Percentiles rank a stretch among this genome's conserved stretches.
Evolutionary conservation across 2,113 vertebrate species (phyloP).

Genomic region (Struthidea cinerea): DNA sequence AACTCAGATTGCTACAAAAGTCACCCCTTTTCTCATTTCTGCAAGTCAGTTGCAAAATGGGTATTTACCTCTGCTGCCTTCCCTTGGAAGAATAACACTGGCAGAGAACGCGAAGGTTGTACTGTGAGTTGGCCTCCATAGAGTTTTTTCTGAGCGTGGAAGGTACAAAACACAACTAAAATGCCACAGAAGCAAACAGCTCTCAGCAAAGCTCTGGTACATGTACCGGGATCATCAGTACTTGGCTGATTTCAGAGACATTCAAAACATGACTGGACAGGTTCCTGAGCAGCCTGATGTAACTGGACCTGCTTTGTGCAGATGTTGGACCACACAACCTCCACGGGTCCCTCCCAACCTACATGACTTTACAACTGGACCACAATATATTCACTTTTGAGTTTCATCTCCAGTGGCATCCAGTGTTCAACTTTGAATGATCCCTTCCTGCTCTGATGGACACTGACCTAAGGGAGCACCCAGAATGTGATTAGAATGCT

Average conservation of each 20-base stretch:
- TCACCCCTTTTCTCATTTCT: background rate
- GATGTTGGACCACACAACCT: background rate
- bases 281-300: background rate
- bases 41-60: background rate
- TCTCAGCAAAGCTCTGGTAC: background rate
- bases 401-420: background rate
- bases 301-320: background rate
- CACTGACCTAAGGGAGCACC: background rate
- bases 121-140: background rate
- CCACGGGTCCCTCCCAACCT: background rate
- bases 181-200: background rate
- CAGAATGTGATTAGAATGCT: background rate
- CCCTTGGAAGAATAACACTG: background rate
- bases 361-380: background rate
- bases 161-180: background rate
- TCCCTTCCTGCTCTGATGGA: background rate
- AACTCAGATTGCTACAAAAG: background rate
- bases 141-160: background rate
- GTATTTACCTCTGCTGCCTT: background rate
- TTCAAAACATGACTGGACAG: background rate
- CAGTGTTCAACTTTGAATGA: background rate
- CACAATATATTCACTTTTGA: background rate
- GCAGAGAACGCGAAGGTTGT: background rate
- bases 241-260: accelerated
- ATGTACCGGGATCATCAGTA: background rate